Conservation (phyloP, 2,797 vertebrate genomes). For the Sebastiscus albofasciatus region DNA sequence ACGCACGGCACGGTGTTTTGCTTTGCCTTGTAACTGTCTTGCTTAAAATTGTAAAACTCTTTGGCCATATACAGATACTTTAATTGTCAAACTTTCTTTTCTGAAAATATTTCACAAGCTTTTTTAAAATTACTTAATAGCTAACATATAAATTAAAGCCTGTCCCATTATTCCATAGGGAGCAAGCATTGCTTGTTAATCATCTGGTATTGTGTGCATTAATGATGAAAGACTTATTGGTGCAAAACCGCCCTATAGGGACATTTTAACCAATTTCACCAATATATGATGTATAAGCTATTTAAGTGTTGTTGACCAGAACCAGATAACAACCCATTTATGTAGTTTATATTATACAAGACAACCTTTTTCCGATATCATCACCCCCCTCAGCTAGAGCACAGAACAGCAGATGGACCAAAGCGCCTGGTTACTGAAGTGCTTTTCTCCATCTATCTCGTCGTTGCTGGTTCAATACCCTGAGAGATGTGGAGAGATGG, state of each 20-base stretch:
- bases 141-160: neutral
- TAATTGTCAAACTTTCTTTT: neutral
- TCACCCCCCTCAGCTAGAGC: slow-evolving; percentile 30
- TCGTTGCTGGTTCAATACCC: slow-evolving; percentile 78
- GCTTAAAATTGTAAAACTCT: neutral
- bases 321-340: slow-evolving; percentile 26
- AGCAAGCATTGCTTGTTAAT: neutral
- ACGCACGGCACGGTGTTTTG: neutral
- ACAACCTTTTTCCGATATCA: slow-evolving; percentile 43
- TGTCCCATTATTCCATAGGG: neutral
- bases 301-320: slow-evolving; percentile 24
- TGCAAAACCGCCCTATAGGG: neutral
- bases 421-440: slow-evolving; percentile 73
- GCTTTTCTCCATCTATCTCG: slow-evolving; percentile 74
- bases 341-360: slow-evolving; percentile 41
- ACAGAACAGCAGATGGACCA: slow-evolving; percentile 68
- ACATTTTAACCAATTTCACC: neutral
- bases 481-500: slow-evolving; percentile 78
- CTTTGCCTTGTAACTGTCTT: neutral
- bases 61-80: neutral
- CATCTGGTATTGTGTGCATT: neutral
- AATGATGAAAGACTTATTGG: neutral
- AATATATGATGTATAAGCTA: neutral
- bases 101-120: neutral
- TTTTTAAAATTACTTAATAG: neutral